Base-by-base conservation (phyloP, 1,140 invertebrate genomes). In the Drosophila kepulauana region DNA sequence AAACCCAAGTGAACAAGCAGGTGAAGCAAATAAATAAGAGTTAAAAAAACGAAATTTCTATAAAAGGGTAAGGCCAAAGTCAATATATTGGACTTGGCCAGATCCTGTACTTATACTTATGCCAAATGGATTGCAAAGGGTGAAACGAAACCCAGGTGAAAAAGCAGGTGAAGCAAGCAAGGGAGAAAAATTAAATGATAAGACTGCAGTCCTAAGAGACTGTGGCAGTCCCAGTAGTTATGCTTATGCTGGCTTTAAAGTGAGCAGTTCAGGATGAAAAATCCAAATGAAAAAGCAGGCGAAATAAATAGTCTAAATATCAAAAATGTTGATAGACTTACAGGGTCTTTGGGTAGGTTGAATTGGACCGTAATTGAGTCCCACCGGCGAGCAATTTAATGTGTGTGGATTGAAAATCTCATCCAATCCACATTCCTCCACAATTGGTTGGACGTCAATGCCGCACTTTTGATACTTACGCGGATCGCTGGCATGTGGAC, bases 391-490 rank as follows among this genome's bases (percentile, higher is more conserved):
- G 82, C 96, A 96, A 33, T 93, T 91, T 10, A 92, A 92, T 0
- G 93, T 89, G 10, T 78, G 65, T 1, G 94, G 93, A 93, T 96
- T 94, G 77, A 96, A 96, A 1, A 94, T 92, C n/a, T 95, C 95
- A 13, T 94, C 95, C 1, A 94, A 93, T 5, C 94, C 94, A 91
- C 96, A 96, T 16, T 93, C 91, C 92, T 95, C 71, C 15, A 95
- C 92, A 65, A 93, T 94, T 1, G 94, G 93, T 41, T 87, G 79
- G 0, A 95, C 95, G 70, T 94, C 93, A 13, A 88, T 72, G 0
- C 93, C 92, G 82, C 96, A 96, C 35, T 94, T 94, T 2, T 96
- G 74, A 82, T 95, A 96, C 78, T 95, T 95, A 7, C 88, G 91
- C 67, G 95, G 95, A 49, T 95, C 94, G 5, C 91, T 91, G 0